Base-by-base conservation (phyloP, 2,888 invertebrate genomes). In the Noctua comes region DNA sequence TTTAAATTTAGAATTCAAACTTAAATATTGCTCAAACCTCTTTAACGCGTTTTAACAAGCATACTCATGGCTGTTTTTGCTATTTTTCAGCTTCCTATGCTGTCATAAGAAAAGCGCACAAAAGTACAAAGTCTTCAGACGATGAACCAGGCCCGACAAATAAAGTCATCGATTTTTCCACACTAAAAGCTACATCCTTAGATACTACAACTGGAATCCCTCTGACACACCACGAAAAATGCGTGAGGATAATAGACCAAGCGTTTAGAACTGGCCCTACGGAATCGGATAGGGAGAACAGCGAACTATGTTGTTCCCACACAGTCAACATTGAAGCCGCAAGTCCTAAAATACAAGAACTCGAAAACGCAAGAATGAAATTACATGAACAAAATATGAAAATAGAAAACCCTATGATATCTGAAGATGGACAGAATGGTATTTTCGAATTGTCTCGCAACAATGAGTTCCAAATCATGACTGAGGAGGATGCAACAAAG, bases 61-160 rank as follows among this genome's bases (percentile, higher is more conserved):
- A 77, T 72, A 88, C 86, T 92, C 86, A 92, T 89, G 90, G 89
- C 90, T 92, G 90, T 91, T 90, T 89, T 93, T 91, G 92, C 91
- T 90, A 90, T 91, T 92, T 85, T 93, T 91, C 93, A 94, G 94
- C 88, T 81, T 80, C 88, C 2, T 69, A 82, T 73, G 80, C 84
- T 85, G 80, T 76, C 62, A 78, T 87, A 79, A 86, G 79, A 72
- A 88, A 79, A 86, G 81, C 83, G 11, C 70, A 82, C 71, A 89
- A 89, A 82, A 89, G 84, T 69, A 87, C 90, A 46, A 86, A 86
- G 27, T 76, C 91, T 24, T 80, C 84, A 59, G 81, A 84, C 0
- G 82, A 73, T 36, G 72, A 78, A 11, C 40, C 27, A 36, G 31
- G 11, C 16, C 46, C n/a, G 3, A 54, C 31, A 77, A 59, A 36